phyloP scores from a whole-genome alignment of 2,113 vertebrate species.

The Ceyx melanurus region DNA sequence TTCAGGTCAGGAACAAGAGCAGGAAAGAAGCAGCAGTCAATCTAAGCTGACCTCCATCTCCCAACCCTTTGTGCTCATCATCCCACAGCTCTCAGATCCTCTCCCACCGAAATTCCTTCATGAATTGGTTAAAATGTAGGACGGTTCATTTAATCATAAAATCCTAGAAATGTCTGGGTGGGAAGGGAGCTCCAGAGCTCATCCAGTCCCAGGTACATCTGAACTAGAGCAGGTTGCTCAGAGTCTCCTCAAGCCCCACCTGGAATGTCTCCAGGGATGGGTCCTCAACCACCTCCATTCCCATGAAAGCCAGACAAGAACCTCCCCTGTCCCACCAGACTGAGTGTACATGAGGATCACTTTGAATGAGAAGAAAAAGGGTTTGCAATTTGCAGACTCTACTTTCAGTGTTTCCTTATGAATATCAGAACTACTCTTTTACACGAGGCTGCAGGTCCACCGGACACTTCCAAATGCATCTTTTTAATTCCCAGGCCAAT shows the following conservation, averaged over 20 bases:
- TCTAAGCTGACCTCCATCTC: neutral
- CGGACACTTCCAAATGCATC: neutral
- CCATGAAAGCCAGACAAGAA: neutral
- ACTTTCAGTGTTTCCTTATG: neutral
- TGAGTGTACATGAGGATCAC: neutral
- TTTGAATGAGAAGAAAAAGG: neutral
- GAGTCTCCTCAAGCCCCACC: no score
- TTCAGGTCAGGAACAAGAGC: constrained; percentile 28
- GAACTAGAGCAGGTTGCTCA: no score
- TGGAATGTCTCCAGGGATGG: no score
- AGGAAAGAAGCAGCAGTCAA: neutral
- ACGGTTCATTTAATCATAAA: neutral
- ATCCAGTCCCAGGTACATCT: no score
- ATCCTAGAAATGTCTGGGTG: no score
- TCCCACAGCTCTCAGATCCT: neutral
- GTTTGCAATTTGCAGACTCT: neutral
- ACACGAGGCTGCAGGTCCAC: neutral
- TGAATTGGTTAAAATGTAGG: neutral
- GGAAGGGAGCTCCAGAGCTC: no score
- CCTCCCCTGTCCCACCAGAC: neutral
- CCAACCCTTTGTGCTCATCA: neutral
- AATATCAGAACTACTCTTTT: neutral
- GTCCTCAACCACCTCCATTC: neutral
- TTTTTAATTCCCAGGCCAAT: neutral
- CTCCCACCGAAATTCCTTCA: neutral